Evolutionary conservation across 2,797 vertebrate species (phyloP), one percentile per base, ranked within the genome.

Genomic region (Premnoplex brunnescens): DNA sequence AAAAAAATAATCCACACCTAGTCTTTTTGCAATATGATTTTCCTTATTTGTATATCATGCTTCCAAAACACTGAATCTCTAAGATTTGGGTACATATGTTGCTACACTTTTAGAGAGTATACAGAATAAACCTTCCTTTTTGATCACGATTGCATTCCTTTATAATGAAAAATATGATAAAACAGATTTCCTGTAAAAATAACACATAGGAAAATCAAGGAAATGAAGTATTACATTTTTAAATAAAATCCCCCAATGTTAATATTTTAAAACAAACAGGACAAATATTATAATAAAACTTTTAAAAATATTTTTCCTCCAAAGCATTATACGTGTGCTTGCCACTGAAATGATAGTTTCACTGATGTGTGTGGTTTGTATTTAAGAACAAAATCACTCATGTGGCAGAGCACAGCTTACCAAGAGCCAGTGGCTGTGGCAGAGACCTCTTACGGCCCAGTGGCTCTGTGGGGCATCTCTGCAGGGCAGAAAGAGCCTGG

Each of bases 401-500:
- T 36, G 19, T 9, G 6, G 22, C 32, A 60, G 56, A 88, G 34
- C 3, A 2, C 15, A 67, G n/a, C 2, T 26, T 19, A 66, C 56
- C 24, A 43, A 76, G 59, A 59, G 27, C 22, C 37, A 5, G 9
- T 8, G 46, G 22, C 39, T 54, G 24, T 14, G 37, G 20, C 62
- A 86, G 54, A 80, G 60, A 80, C 16, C 30, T 12, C 41, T 66
- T 30, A 7, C 3, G 27, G 24, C 4, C 30, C 20, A 21, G 17
- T 6, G 19, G 15, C 22, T 28, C 19, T 12, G 12, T 3, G 2
- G 17, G 20, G 2, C 1, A 6, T 39, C 24, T 51, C 18, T 3
- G 5, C 0, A 1, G 36, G 36, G 14, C 46, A 66, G 10, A 14
- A 59, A 19, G 7, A 68, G 24, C 12, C 9, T 36, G 11, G 7